A percentile compares a stretch with the other conserved stretches of the same genome.
These are phyloP conservation scores for Drosophila gaucha DNA, from an alignment of 2,888 invertebrate species.

Conservation along the genomic window DNA sequence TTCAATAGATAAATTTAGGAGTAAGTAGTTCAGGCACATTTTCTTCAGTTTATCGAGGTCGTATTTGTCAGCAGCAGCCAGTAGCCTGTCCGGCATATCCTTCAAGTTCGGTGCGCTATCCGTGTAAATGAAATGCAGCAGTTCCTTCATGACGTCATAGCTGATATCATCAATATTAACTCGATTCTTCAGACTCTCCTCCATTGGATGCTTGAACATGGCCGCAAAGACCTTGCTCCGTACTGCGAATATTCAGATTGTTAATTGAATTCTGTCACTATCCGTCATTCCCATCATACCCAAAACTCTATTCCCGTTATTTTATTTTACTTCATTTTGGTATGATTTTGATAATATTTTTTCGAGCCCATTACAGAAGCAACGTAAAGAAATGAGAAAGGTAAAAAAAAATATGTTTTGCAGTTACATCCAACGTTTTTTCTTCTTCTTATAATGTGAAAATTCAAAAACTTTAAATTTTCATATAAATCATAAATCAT, in stretches of 20 bases:
- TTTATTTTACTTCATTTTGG: no score
- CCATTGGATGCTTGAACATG: slow-evolving; percentile 1
- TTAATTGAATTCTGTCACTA: neutral
- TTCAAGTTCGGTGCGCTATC: neutral
- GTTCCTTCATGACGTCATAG: neutral
- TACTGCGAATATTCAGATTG: slow-evolving; percentile 1
- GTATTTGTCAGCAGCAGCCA: neutral
- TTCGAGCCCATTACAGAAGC: no score
- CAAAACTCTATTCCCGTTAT: no score
- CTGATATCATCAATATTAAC: neutral
- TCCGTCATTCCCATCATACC: no score
- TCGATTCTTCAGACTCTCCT: neutral
- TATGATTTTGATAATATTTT: no score
- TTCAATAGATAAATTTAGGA: neutral
- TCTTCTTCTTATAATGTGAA: no score
- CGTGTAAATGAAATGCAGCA: neutral
- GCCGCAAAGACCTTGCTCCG: slow-evolving; percentile 1
- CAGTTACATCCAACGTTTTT: no score
- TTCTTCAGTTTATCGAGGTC: neutral
- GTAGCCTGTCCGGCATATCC: neutral
- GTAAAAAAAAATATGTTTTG: no score
- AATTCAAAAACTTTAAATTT: no score
- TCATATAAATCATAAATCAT: no score
- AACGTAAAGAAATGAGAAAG: no score
- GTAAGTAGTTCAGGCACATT: neutral